These are phyloP conservation scores for Pollenia labialis DNA, from an alignment of 2,888 invertebrate species.

Conservation along the genomic window DNA sequence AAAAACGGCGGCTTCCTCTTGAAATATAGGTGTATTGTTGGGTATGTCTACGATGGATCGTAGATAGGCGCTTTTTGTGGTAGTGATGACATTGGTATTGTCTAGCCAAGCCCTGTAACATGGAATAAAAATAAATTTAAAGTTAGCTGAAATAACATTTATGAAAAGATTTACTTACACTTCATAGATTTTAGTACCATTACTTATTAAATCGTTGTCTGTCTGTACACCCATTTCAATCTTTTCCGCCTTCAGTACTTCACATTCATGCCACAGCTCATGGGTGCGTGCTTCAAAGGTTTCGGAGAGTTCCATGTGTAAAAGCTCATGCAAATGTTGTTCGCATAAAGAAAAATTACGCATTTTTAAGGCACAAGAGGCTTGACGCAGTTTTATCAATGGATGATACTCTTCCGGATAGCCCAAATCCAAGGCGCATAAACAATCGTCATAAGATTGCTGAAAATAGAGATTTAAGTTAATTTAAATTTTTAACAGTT, in stretches of 20 bases:
- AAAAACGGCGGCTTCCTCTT: conserved; percentile 76
- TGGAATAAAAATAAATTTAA: not conserved
- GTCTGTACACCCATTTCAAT: conserved; percentile 78
- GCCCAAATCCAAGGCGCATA: conserved; percentile 77
- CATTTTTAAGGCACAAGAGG: conserved; percentile 79
- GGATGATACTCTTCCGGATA: conserved; percentile 78
- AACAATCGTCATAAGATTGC: conserved; percentile 78
- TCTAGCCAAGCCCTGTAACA: conserved; percentile 76
- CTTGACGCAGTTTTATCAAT: conserved; percentile 78
- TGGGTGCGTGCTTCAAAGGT: conserved; percentile 78
- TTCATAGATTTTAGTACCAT: conserved; percentile 76
- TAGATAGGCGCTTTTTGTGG: conserved; percentile 73
- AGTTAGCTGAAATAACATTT: not conserved
- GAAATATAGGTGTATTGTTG: conserved; percentile 75
- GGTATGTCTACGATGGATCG: conserved; percentile 75
- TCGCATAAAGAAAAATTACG: conserved; percentile 78
- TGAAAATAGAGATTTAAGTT: conserved; percentile 43
- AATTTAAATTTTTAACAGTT: not conserved
- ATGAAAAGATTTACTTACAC: conserved; percentile 76
- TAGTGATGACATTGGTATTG: conserved; percentile 75
- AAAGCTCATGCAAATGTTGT: conserved; percentile 77
- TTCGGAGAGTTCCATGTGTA: conserved; percentile 78
- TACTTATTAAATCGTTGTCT: conserved; percentile 75
- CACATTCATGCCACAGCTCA: conserved; percentile 78
- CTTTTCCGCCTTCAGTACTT: conserved; percentile 77